Base-by-base conservation (phyloP, 2,888 invertebrate species). In the Platycheirus rosarum region DNA sequence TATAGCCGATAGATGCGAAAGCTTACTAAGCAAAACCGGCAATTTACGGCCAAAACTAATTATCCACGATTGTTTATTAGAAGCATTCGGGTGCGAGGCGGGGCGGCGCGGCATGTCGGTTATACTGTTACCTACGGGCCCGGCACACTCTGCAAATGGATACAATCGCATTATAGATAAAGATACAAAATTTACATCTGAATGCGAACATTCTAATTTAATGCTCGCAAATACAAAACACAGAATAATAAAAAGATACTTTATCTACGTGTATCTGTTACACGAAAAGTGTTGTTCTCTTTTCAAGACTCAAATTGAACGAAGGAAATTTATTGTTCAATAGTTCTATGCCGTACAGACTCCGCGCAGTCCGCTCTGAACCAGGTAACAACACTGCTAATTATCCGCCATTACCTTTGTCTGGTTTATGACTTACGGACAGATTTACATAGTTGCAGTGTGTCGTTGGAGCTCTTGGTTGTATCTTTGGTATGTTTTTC, bases 171-270 rank as follows among this genome's bases (percentile, higher is more conserved):
- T 76, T 23, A 32, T 4, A 66, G 82, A 76, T 71, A 76, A 65
- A 76, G 77, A 71, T 62, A 82, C 76, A 77, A 75, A 75, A 57
- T 82, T 82, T 63, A 82, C 76, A 75, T 80, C 70, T 71, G 35
- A 80, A 75, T 66, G 80, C 46, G 80, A 80, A 80, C 75, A 82
- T 77, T 82, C 82, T 77, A 82, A 82, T 82, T 82, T 73, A 37
- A 76, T 42, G 42, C 42, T 42, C 26, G 57, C 57, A 26, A 42
- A 60, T 23, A 40, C 35, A 48, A 14, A 49, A 69, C n/a, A n/a
- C n/a, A n/a, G n/a, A n/a, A n/a, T n/a, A n/a, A 35, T 37, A 23
- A 46, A 75, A 53, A 66, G 49, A 71, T 73, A 78, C 51, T 73
- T 73, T 79, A 73, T 73, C 63, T 68, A 23, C 46, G 20, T 32